Percentiles rank a stretch among this genome's conserved stretches.
Evolutionary conservation across 2,888 invertebrate genomes (phyloP).

Genomic region (Julus scandinavius): DNA sequence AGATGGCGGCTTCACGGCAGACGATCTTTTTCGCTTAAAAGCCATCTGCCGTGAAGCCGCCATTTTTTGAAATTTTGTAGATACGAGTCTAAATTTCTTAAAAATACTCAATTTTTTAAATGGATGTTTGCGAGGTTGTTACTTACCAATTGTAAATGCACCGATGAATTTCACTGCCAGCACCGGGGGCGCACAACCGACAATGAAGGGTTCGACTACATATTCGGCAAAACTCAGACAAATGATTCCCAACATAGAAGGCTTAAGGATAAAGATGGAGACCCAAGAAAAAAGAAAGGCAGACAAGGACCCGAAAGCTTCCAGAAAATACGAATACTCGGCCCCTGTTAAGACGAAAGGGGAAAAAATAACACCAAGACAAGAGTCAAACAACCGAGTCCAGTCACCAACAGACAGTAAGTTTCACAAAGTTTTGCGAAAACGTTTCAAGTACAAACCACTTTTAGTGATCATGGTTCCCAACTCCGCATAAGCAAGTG

Average conservation of each 20-base stretch:
- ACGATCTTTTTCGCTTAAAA: background rate
- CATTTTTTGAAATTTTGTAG: too few species aligned
- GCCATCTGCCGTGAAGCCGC: too few species aligned
- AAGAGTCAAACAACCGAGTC: background rate
- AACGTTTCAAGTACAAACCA: background rate
- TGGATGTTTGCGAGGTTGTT: background rate
- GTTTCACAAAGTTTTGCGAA: background rate
- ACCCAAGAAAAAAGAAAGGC: conserved; percentile 95
- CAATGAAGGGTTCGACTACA: conserved; percentile 88
- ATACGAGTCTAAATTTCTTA: background rate
- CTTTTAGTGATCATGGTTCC: conserved; percentile 92
- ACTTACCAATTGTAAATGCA: conserved; percentile 82
- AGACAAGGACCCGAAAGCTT: conserved; percentile 90
- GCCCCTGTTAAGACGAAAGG: conserved; percentile 75
- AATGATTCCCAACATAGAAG: conserved; percentile 93
- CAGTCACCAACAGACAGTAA: background rate
- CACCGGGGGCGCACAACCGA: conserved; percentile 85
- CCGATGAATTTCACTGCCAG: conserved; percentile 89
- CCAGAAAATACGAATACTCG: conserved; percentile 96
- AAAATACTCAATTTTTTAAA: background rate
- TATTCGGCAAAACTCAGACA: conserved; percentile 94
- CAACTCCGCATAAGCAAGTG: conserved; percentile 91
- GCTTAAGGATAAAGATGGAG: conserved; percentile 90
- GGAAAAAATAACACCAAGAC: conserved; percentile 49
- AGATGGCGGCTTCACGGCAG: background rate